Conservation (phyloP, 2,797 vertebrate species). For the Acanthurus leucopareius region DNA sequence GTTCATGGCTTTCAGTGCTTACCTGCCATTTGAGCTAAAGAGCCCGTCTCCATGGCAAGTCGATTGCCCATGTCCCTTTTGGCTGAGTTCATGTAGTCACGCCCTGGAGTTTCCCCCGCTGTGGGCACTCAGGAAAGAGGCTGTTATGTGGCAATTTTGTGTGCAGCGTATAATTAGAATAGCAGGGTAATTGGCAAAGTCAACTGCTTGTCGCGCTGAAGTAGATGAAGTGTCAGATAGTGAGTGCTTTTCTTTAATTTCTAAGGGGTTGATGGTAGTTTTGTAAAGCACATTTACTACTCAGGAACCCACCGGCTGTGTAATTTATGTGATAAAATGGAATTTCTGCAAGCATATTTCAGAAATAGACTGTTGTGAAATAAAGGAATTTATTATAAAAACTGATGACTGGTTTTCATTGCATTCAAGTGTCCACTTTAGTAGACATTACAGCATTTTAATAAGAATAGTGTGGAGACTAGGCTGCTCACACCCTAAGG, state of each 20-base stretch:
- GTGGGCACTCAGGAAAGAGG: constrained; percentile 60
- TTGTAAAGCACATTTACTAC: constrained; percentile 4
- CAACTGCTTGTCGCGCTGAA: constrained; percentile 28
- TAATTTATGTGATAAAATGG: constrained; percentile 39
- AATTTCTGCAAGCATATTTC: constrained; percentile 27
- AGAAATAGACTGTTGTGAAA: constrained; percentile 13
- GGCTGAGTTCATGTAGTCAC: constrained; percentile 42
- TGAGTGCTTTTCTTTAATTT: constrained; percentile 6
- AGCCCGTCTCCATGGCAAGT: constrained; percentile 23
- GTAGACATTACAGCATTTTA: constrained; percentile 22
- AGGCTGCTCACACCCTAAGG: neutral
- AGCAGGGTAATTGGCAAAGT: constrained; percentile 64
- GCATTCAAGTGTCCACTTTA: constrained; percentile 10
- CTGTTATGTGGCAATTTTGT: constrained; percentile 65
- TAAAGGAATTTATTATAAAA: neutral
- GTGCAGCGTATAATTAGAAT: constrained; percentile 70
- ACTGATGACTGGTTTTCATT: neutral
- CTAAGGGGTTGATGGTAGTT: neutral
- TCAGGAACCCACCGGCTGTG: neutral
- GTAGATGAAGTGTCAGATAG: constrained; percentile 33
- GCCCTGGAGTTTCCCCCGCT: constrained; percentile 66
- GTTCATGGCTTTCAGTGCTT: constrained; percentile 16
- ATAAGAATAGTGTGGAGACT: constrained; percentile 5
- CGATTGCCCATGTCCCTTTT: constrained; percentile 27
- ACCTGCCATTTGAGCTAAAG: constrained; percentile 21